These are phyloP conservation scores for Drosophila melanosoma DNA, from an alignment of 2,888 invertebrate species.

Conservation along the genomic window DNA sequence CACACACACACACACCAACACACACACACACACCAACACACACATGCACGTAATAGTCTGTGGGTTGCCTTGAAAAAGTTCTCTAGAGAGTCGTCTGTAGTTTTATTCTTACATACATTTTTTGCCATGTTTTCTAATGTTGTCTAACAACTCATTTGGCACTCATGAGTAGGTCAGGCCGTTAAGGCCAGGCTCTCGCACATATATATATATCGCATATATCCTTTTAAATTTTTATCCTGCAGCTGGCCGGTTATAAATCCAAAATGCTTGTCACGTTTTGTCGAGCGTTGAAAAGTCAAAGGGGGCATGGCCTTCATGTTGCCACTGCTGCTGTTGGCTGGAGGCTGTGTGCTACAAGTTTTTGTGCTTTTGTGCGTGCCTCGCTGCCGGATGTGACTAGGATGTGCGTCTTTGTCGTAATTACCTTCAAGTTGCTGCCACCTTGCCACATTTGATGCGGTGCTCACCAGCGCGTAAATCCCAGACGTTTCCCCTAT, in stretches of 20 bases:
- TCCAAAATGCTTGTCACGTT: constrained; percentile 73
- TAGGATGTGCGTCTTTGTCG: constrained; percentile 72
- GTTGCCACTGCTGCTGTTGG: not conserved
- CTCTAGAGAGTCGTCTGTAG: constrained; percentile 46
- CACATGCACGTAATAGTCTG: constrained; percentile 27
- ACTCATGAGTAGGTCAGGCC: constrained; percentile 78
- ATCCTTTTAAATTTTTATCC: constrained; percentile 68
- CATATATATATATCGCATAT: constrained; percentile 7
- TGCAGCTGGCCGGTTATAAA: constrained; percentile 49
- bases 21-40: constrained; percentile 11
- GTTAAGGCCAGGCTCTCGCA: constrained; percentile 61
- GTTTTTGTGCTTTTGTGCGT: constrained; percentile 78
- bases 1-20: constrained; percentile 2
- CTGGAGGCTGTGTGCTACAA: constrained; percentile 46
- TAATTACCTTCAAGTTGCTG: constrained; percentile 75
- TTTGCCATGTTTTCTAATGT: constrained; percentile 13
- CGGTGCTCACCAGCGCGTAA: constrained; percentile 54
- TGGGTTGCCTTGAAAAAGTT: constrained; percentile 27
- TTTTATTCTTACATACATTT: not conserved
- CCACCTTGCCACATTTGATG: constrained; percentile 61
- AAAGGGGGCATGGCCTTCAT: constrained; percentile 9
- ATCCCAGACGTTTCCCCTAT: constrained; percentile 58
- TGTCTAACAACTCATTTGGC: constrained; percentile 75
- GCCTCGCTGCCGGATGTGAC: constrained; percentile 65
- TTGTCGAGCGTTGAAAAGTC: constrained; percentile 71